Evolutionary conservation across 2,113 vertebrate species (phyloP), one percentile per base, ranked within the genome.

Genomic region (Thamnaconus septentrionalis): DNA sequence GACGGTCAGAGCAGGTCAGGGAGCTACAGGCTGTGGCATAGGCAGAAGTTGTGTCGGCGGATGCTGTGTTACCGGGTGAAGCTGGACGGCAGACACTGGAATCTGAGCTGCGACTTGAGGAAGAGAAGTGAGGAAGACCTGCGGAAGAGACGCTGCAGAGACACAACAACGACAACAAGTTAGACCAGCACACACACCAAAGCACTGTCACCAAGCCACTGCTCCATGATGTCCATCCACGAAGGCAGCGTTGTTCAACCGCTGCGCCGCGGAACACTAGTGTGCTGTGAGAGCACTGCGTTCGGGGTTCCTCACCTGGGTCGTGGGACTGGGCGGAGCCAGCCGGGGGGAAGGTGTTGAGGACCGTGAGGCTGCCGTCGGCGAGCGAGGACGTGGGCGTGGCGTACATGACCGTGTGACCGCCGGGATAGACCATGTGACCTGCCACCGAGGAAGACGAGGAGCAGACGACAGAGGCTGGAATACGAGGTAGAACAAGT

Each of bases 351-450:
- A 98, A 98, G 73, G 95, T 92, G 72, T 97, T 98, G 88, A 98
- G 94, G 85, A 97, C 93, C 0, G 95, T 88, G 11, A 97, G 93
- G 59, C 94, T 90, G 47, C 94, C 92, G 1, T 97, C 96, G 0
- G 90, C 69, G 48, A 96, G 91, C n/a, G 93, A 91, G 3, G 95
- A 87, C 5, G 94, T 92, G 48, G 94, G 93, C 0, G 85, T 39
- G 0, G 96, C 93, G 0, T 98, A 98, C 96, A 98, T 97, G 84
- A 98, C 92, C 0, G 95, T 90, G 2, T 95, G 96, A 4, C 94
- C 89, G 12, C 94, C 92, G 49, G 95, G 93, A 75, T 97, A 98
- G 95, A 98, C 96, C 94, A 98, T 94, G 90, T 98, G 96, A 84
- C 95, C 92, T 0, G 94, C 89, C 85, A 95, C 91, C 0, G 94